phyloP scores from a whole-genome alignment of 2,797 vertebrate species.

The Parambassis ranga region DNA sequence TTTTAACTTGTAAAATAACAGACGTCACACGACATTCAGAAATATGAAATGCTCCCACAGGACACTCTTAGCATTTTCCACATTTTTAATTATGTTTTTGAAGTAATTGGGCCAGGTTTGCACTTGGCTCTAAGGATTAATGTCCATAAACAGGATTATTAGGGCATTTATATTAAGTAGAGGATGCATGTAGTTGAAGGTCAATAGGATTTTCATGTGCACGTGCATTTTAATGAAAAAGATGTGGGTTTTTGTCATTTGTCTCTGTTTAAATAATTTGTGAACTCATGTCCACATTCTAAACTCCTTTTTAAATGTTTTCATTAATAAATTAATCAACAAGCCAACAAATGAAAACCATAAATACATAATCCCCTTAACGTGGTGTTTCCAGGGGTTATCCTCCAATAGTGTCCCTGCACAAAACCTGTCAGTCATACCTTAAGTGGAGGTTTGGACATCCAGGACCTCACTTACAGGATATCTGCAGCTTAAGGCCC shows the following conservation, averaged over 20 bases:
- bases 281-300: too few relatives aligned
- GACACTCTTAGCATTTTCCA: neutral
- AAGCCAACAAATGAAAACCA: conserved; percentile 46
- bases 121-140: neutral
- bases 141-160: conserved; percentile 22
- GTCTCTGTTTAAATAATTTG: too few relatives aligned
- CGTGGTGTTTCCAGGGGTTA: conserved; percentile 30
- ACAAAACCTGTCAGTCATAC: conserved; percentile 33
- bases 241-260: neutral
- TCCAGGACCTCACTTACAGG: conserved; percentile 13
- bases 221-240: neutral
- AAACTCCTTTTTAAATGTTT: too few relatives aligned
- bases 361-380: conserved; percentile 50
- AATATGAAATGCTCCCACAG: neutral
- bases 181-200: conserved; percentile 8
- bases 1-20: too few relatives aligned
- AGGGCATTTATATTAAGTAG: conserved; percentile 13
- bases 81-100: conserved; percentile 23
- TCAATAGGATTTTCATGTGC: neutral
- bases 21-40: too few relatives aligned
- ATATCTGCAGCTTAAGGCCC: conserved; percentile 21
- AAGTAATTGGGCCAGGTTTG: conserved; percentile 13
- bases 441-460: neutral
- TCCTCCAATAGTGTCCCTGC: conserved; percentile 1
- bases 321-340: conserved; percentile 59